A percentile compares a stretch with the other conserved stretches of the same genome.
Evolutionary conservation across 2,888 invertebrate species (phyloP).

Genomic region (Cosmopolites sordidus): DNA sequence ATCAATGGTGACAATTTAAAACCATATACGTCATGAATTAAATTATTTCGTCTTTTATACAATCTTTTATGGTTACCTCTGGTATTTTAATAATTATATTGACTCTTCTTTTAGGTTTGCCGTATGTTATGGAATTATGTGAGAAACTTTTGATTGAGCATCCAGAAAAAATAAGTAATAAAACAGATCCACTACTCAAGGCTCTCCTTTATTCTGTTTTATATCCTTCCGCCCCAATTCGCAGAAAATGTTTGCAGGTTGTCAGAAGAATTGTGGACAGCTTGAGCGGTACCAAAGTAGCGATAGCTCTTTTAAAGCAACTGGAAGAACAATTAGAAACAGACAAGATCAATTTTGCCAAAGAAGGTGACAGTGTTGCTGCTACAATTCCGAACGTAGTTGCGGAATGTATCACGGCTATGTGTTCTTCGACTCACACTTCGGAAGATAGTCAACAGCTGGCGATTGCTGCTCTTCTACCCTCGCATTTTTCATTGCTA

Average conservation of each 20-base stretch:
- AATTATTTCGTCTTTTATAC: too few relatives aligned
- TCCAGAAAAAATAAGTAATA: conserved; percentile 61
- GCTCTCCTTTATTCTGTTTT: conserved; percentile 68
- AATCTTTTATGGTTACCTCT: too few relatives aligned
- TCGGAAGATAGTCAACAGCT: conserved; percentile 57
- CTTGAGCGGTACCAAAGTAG: conserved; percentile 55
- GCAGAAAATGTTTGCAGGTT: conserved; percentile 59
- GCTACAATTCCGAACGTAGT: conserved; percentile 46
- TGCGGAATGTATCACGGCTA: conserved; percentile 45
- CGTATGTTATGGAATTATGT: conserved; percentile 69
- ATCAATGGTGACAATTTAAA: too few relatives aligned
- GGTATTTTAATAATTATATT: too few relatives aligned
- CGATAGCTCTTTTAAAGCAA: conserved; percentile 62
- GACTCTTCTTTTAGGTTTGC: conserved; percentile 52
- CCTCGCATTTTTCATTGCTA: conserved; percentile 73
- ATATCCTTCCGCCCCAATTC: conserved; percentile 54
- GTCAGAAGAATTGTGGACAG: conserved; percentile 59
- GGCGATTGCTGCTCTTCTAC: conserved; percentile 63
- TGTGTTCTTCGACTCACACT: conserved; percentile 46
- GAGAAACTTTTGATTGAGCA: conserved; percentile 69
- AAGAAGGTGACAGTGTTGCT: conserved; percentile 45
- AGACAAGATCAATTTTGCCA: conserved; percentile 52
- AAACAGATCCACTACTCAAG: conserved; percentile 61
- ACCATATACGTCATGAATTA: too few relatives aligned
- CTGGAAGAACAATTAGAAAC: conserved; percentile 59